Evolutionary conservation across 64 coral and sea anemone genomes (phyloP), one percentile per base, ranked within the genome.

Genomic region (Stichodactyla mertensii): DNA sequence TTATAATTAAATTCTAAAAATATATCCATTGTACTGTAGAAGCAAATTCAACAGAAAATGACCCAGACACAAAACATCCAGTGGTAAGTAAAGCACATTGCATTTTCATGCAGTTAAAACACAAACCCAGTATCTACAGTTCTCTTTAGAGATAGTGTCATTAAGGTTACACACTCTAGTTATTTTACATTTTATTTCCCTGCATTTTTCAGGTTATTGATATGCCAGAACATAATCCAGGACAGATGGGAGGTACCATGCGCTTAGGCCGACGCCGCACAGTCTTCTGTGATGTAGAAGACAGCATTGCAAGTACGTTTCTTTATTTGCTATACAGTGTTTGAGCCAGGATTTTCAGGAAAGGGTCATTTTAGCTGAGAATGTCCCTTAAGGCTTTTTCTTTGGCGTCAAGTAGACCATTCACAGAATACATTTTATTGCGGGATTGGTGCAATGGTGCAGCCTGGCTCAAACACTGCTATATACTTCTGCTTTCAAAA

Each of bases 211-310:
- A 99, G 97, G 97, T 99, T 7, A 95, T 99, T 87, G 97, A 99
- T 82, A 99, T 99, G 97, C 97, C 97, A 60, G 97, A 99, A 51
- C 97, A 99, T 55, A 99, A 99, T 59, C 90, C 93, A 78, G 97
- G 93, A 15, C 80, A 95, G 52, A 89, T 99, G 61, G 97, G 97
- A 77, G 97, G 97, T 7, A 99, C 97, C 0, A 99, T 99, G 97
- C 89, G 97, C 51, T 83, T 99, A 4, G 97, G 97, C 83, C 89
- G 92, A 86, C 80, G 97, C 11, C 91, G 93, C 53, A 99, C 97
- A 57, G 93, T 99, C 16, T 99, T 99, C 80, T 71, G 64, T 57
- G 62, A 87, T 55, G 59, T 27, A 16, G 36, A 82, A 7, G 79
- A 86, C 18, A 92, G 90, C 55, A 74, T 77, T 74, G 82, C 90